Evolutionary conservation across 2,113 vertebrate genomes (phyloP).

Genomic region (Sinocyclocheilus grahami): DNA sequence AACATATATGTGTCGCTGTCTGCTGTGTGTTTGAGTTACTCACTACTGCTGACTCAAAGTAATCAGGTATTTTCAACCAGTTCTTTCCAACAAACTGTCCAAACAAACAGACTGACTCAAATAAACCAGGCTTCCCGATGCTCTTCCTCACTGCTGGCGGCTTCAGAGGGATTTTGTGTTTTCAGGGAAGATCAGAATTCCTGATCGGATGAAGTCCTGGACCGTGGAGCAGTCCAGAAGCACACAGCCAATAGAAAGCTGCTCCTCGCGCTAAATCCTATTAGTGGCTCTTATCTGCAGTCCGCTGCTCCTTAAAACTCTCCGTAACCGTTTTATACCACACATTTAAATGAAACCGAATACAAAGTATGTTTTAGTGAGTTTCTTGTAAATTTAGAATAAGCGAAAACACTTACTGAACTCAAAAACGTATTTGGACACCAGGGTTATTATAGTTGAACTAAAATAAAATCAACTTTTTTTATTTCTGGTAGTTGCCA

Average conservation of each 20-base stretch:
- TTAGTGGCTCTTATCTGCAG: not conserved
- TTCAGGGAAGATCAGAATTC: not conserved
- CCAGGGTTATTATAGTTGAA: no score
- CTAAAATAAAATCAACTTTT: no score
- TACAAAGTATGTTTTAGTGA: not conserved
- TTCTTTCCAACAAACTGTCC: no score
- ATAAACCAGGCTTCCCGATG: not conserved
- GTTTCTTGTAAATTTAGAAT: not conserved
- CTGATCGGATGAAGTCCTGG: not conserved
- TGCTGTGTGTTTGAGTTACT: not conserved
- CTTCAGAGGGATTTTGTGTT: not conserved
- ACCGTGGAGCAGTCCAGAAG: not conserved
- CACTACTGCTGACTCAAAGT: not conserved
- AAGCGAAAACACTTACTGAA: not conserved
- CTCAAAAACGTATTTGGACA: no score
- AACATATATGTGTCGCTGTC: not conserved
- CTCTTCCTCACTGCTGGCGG: not conserved
- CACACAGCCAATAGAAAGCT: not conserved
- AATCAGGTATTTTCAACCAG: not conserved
- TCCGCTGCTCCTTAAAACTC: not conserved
- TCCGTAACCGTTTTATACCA: no score
- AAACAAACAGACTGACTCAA: not conserved
- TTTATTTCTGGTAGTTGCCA: no score
- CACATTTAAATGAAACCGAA: not conserved
- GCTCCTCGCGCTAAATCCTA: not conserved